A percentile compares a stretch with the other conserved stretches of the same genome.
phyloP scores from a whole-genome alignment of 37 sponge, comb jelly and placozoan species.

The Oopsacas minuta region DNA sequence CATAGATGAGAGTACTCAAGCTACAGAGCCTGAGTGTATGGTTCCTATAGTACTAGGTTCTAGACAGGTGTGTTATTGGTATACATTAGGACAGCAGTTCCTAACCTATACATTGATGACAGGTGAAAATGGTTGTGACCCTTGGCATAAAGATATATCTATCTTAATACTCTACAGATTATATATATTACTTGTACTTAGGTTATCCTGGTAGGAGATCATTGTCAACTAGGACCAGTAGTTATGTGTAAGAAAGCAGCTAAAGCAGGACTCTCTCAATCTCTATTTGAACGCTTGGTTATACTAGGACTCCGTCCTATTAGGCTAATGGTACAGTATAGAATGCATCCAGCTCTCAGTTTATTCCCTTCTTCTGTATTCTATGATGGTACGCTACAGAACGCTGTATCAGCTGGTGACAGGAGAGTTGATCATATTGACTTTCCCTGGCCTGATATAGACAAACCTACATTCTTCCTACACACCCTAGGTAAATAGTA shows the following conservation, averaged over 20 bases:
- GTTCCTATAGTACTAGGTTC: slow-evolving; percentile 90
- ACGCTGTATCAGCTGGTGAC: slow-evolving; percentile 70
- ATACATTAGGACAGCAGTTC: too few species aligned
- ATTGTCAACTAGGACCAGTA: slow-evolving; percentile 96
- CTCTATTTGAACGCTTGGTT: slow-evolving; percentile 90
- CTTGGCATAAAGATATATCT: too few species aligned
- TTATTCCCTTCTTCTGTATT: slow-evolving; percentile 79
- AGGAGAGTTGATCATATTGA: slow-evolving; percentile 33
- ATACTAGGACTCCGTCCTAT: slow-evolving; percentile 62
- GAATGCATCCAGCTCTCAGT: slow-evolving; percentile 88
- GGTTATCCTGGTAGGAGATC: slow-evolving; percentile 88
- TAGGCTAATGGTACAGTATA: slow-evolving; percentile 78
- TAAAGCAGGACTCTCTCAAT: slow-evolving; percentile 82
- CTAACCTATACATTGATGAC: too few species aligned
- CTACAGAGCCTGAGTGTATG: slow-evolving; percentile 99
- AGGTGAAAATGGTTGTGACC: too few species aligned
- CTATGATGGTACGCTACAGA: slow-evolving; percentile 93
- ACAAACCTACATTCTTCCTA: slow-evolving; percentile 92
- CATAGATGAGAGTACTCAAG: slow-evolving; percentile 91
- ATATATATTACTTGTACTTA: too few species aligned
- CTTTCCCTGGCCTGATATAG: slow-evolving; percentile 72
- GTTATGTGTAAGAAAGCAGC: slow-evolving; percentile 99
- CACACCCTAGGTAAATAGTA: slow-evolving; percentile 23
- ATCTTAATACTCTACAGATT: too few species aligned
- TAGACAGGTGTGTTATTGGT: slow-evolving; percentile 57